A percentile compares a stretch with the other conserved stretches of the same genome.
phyloP scores from a whole-genome alignment of 1,140 invertebrate genomes.

The Sycobia sp. region DNA sequence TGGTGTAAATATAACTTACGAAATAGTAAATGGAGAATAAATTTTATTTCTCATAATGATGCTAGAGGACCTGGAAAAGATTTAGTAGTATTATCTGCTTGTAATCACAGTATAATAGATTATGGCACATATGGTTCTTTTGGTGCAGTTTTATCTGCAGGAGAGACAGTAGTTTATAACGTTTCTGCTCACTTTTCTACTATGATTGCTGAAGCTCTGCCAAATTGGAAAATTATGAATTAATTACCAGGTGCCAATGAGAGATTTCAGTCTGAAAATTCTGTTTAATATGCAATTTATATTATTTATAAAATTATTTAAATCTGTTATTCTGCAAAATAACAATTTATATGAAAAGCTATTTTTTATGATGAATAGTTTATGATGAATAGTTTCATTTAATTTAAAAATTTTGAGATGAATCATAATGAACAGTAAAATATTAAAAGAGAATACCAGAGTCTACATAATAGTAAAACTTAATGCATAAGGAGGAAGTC shows the following conservation, averaged over 20 bases:
- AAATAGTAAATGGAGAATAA: conserved; percentile 57
- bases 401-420: no score
- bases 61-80: conserved; percentile 64
- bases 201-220: conserved; percentile 63
- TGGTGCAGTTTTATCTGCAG: conserved; percentile 69
- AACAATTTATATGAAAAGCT: no score
- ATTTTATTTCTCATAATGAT: conserved; percentile 58
- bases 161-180: conserved; percentile 67
- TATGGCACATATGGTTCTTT: conserved; percentile 75
- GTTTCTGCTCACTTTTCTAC: conserved; percentile 64
- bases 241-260: conserved; percentile 35
- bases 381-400: no score
- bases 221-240: conserved; percentile 64
- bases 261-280: conserved; percentile 12
- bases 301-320: no score
- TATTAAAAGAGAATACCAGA: no score
- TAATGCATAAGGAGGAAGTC: no score
- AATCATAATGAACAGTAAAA: no score
- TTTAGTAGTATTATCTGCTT: conserved; percentile 68
- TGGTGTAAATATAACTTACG: conserved; percentile 66
- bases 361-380: no score
- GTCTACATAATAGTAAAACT: no score
- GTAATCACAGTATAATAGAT: conserved; percentile 73
- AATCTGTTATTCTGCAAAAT: no score
- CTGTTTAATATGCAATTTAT: background rate